phyloP scores from a whole-genome alignment of 2,797 vertebrate species.

The Chrosomus eos region DNA sequence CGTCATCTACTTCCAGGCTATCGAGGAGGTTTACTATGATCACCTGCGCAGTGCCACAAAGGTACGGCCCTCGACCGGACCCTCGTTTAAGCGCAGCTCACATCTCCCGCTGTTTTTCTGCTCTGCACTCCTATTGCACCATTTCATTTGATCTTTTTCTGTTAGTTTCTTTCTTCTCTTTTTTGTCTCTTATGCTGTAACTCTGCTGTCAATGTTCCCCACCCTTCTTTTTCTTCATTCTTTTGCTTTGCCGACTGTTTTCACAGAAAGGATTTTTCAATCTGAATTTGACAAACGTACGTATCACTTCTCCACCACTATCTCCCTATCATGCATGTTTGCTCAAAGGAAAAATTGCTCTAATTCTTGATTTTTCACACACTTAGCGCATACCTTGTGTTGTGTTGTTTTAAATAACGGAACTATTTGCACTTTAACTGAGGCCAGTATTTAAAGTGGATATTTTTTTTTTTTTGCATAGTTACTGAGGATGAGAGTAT shows the following conservation, averaged over 20 bases:
- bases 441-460: background rate
- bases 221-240: constrained; percentile 49
- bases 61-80: constrained; percentile 72
- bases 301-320: constrained; percentile 64
- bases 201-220: constrained; percentile 45
- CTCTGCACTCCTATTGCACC: constrained; percentile 18
- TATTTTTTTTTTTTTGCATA: constrained; percentile 3
- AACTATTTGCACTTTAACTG: constrained; percentile 24
- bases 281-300: constrained; percentile 77
- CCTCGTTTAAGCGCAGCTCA: constrained; percentile 16
- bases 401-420: constrained; percentile 3
- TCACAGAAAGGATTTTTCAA: constrained; percentile 80
- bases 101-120: constrained; percentile 23
- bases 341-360: background rate
- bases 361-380: constrained; percentile 2
- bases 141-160: constrained; percentile 37
- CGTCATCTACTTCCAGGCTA: constrained; percentile 97
- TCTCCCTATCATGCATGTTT: constrained; percentile 38
- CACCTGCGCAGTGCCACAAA: constrained; percentile 96
- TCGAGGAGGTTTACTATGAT: constrained; percentile 96
- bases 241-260: constrained; percentile 61
- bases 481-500: constrained; percentile 3
- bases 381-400: constrained; percentile 9
- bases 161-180: constrained; percentile 37
- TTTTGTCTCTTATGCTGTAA: constrained; percentile 50